These are phyloP conservation scores for Dione juno DNA, from an alignment of 2,888 invertebrate genomes.

Conservation along the genomic window DNA sequence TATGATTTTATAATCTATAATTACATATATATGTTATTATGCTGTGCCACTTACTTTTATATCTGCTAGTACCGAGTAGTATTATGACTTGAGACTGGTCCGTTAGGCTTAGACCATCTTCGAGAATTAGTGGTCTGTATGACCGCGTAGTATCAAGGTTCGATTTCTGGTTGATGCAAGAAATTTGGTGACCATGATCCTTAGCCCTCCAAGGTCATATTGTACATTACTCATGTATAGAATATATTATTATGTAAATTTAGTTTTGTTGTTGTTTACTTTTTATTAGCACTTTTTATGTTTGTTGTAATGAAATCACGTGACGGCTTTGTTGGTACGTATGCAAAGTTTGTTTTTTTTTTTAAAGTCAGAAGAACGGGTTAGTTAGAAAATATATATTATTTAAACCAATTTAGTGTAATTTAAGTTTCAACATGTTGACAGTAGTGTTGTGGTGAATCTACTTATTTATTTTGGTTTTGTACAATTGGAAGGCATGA, in stretches of 20 bases:
- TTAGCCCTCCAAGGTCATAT: conserved; percentile 29
- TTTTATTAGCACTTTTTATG: conserved; percentile 34
- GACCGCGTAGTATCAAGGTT: not conserved
- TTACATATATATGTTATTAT: conserved; percentile 4
- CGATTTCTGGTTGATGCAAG: conserved; percentile 1
- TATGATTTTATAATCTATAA: conserved; percentile 3
- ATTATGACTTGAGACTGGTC: conserved; percentile 21
- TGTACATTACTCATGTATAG: conserved; percentile 42
- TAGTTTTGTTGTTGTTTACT: conserved; percentile 44
- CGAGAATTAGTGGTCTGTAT: not conserved
- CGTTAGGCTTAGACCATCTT: not conserved
- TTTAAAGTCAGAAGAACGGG: conserved; percentile 8
- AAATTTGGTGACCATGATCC: conserved; percentile 25
- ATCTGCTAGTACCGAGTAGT: conserved; percentile 27
- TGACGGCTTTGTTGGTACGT: not conserved
- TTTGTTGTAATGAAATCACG: conserved; percentile 36
- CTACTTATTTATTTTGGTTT: conserved; percentile 5
- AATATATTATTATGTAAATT: conserved; percentile 35
- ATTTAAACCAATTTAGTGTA: conserved; percentile 9
- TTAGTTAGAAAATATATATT: conserved; percentile 4
- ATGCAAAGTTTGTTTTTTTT: conserved; percentile 1
- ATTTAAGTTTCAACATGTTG: conserved; percentile 4
- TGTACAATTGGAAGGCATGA: not conserved
- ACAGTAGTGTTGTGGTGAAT: conserved; percentile 11
- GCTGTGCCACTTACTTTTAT: not conserved